Evolutionary conservation across 2,797 vertebrate genomes (phyloP).

Genomic region (Phalanger gymnotis): DNA sequence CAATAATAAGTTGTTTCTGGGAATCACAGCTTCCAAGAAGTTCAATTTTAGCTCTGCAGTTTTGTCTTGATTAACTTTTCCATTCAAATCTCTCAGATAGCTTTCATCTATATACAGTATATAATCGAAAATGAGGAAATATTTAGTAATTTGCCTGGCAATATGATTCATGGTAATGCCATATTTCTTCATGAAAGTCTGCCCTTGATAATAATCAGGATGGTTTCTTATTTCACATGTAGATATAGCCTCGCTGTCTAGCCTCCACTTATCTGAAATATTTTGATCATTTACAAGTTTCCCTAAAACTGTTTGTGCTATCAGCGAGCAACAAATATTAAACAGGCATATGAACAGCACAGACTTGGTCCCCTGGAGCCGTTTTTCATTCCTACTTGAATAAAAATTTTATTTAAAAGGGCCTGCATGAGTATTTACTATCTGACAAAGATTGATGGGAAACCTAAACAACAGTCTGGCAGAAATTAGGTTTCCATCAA

Average conservation of each 20-base stretch:
- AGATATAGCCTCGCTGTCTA: background rate
- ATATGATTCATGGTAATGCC: background rate
- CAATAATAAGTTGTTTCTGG: conserved; percentile 93
- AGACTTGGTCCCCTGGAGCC: background rate
- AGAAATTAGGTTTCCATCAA: background rate
- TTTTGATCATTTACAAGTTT: background rate
- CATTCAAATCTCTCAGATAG: conserved; percentile 90
- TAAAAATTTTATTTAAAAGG: background rate
- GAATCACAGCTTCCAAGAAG: conserved; percentile 95
- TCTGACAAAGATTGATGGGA: background rate
- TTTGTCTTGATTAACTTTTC: conserved; percentile 90
- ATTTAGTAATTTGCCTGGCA: background rate
- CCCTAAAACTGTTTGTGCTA: background rate
- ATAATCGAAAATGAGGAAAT: conserved; percentile 76
- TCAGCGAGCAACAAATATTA: background rate
- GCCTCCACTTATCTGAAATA: background rate
- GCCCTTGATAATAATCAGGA: background rate
- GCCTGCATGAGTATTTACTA: background rate
- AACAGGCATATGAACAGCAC: background rate
- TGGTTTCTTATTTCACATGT: background rate
- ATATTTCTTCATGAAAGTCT: background rate
- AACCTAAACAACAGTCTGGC: background rate
- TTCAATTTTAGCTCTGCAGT: conserved; percentile 92
- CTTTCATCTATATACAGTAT: background rate
- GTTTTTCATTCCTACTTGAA: background rate